Percentiles rank a stretch among this genome's conserved stretches.
Evolutionary conservation across 2,113 vertebrate genomes (phyloP).

Genomic region (Ursus arctos): DNA sequence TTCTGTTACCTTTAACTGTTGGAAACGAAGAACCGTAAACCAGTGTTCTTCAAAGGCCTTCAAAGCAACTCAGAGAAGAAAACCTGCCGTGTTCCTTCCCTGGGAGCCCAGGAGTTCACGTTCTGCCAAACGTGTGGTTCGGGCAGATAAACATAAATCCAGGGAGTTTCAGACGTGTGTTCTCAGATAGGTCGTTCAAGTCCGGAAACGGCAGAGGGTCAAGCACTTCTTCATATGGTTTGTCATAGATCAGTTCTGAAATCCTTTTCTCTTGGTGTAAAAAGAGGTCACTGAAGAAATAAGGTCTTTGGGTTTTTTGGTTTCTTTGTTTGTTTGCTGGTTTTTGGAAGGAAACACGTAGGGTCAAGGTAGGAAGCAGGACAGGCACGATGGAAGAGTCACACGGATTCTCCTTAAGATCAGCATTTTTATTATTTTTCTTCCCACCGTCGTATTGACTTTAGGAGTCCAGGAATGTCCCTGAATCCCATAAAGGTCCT

Average conservation of each 20-base stretch:
- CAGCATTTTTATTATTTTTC: not conserved
- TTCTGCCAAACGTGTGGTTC: slow-evolving; percentile 74
- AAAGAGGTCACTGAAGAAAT: slow-evolving; percentile 50
- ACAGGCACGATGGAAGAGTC: not conserved
- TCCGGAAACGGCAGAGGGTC: slow-evolving; percentile 53
- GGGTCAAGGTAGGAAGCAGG: not conserved
- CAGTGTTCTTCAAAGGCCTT: accelerated
- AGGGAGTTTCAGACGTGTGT: slow-evolving; percentile 76
- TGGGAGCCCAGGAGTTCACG: slow-evolving; percentile 48
- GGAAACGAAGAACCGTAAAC: accelerated
- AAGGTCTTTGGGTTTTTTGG: not conserved
- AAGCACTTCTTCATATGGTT: slow-evolving; percentile 65
- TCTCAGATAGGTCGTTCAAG: not conserved
- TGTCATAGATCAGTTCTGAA: slow-evolving; percentile 61
- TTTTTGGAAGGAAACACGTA: not conserved
- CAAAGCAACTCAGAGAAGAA: not conserved
- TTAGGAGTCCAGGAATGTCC: not conserved
- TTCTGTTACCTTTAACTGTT: accelerated
- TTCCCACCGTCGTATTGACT: not conserved
- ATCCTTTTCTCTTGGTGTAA: slow-evolving; percentile 54
- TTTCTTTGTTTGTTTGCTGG: too few relatives aligned
- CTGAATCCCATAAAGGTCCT: not conserved
- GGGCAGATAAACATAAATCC: slow-evolving; percentile 66
- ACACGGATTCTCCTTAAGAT: too few relatives aligned
- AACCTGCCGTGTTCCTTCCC: slow-evolving; percentile 50